phyloP scores from a whole-genome alignment of 2,888 invertebrate genomes.

The Neoaliturus tenellus region DNA sequence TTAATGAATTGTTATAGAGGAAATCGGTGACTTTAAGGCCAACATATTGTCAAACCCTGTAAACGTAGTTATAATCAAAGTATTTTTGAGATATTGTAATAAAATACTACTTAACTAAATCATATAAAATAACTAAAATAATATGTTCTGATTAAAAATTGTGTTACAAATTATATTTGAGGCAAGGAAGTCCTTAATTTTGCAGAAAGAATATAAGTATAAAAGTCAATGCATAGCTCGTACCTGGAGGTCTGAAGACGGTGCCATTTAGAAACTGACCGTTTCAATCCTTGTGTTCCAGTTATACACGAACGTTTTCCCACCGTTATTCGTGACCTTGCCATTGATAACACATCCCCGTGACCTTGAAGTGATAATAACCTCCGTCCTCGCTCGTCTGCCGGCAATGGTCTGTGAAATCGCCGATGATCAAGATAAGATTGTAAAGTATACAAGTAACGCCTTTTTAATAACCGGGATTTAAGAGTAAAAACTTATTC shows the following conservation, averaged over 20 bases:
- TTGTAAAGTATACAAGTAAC: not conserved
- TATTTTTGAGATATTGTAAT: no score
- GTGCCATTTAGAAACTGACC: not conserved
- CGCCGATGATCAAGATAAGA: not conserved
- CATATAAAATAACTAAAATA: no score
- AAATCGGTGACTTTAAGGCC: no score
- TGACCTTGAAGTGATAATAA: not conserved
- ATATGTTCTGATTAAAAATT: no score
- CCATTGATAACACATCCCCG: constrained; percentile 14
- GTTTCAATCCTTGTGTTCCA: not conserved
- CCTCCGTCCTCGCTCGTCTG: not conserved
- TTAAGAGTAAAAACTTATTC: not conserved
- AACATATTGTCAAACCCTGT: no score
- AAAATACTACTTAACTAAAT: no score
- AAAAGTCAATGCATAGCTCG: no score
- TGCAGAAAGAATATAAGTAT: no score
- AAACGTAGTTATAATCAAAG: no score
- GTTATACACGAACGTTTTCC: not conserved
- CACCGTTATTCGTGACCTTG: not conserved
- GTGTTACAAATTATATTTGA: no score
- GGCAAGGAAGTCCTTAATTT: no score
- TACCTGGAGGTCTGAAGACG: not conserved
- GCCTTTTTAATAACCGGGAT: not conserved
- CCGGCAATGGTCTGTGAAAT: not conserved
- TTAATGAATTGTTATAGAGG: no score